Evolutionary conservation across 1,140 invertebrate species (phyloP).

Genomic region (Manduca sexta): DNA sequence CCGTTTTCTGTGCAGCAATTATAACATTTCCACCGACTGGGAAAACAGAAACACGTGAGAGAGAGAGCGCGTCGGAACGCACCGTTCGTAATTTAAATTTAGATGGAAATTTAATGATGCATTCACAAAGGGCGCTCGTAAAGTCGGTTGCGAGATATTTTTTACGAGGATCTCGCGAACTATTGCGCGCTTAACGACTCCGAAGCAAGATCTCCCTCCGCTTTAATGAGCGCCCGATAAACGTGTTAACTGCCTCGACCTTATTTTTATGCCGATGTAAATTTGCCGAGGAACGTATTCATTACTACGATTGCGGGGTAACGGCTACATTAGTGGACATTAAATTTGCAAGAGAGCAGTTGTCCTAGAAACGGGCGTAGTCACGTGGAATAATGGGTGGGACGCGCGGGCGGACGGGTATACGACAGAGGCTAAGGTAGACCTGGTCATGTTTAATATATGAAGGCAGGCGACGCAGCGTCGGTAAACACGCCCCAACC

Average conservation of each 20-base stretch:
- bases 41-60: slow-evolving; percentile 70
- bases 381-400: slow-evolving; percentile 11
- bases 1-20: slow-evolving; percentile 70
- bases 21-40: slow-evolving; percentile 71
- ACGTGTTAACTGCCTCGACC: slow-evolving; percentile 70
- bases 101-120: slow-evolving; percentile 73
- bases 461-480: slow-evolving; percentile 66
- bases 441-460: slow-evolving; percentile 66
- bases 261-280: slow-evolving; percentile 71
- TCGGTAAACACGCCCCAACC: slow-evolving; percentile 57
- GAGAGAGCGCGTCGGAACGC: slow-evolving; percentile 62
- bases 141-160: slow-evolving; percentile 72
- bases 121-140: slow-evolving; percentile 72
- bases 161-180: slow-evolving; percentile 73
- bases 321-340: slow-evolving; percentile 34
- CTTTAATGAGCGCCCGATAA: slow-evolving; percentile 73
- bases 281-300: slow-evolving; percentile 68
- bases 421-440: slow-evolving; percentile 37
- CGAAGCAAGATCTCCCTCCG: slow-evolving; percentile 69
- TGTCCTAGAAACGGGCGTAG: slow-evolving; percentile 15
- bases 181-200: slow-evolving; percentile 73
- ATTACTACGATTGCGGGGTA: slow-evolving; percentile 43
- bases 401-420: slow-evolving; percentile 10
- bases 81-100: slow-evolving; percentile 72
- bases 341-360: slow-evolving; percentile 20